A percentile compares a stretch with the other conserved stretches of the same genome.
Evolutionary conservation across 1,140 invertebrate species (phyloP).

Genomic region (Scaptomyza hsui): DNA sequence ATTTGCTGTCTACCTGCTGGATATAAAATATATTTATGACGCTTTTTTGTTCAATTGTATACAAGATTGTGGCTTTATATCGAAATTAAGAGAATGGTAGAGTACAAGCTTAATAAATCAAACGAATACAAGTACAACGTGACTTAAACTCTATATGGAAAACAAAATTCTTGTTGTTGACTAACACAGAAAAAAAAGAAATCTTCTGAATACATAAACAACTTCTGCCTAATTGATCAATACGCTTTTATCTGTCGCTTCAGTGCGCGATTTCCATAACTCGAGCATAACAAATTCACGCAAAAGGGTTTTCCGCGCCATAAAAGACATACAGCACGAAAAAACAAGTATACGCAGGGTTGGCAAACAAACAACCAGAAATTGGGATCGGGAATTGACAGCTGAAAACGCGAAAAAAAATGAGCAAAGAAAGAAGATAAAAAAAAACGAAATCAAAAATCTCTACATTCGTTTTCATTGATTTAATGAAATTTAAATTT

Average conservation of each 20-base stretch:
- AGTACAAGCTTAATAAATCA: conserved; percentile 13
- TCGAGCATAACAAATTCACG: conserved; percentile 50
- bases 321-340: conserved; percentile 54
- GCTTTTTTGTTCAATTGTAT: neutral
- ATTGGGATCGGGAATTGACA: conserved; percentile 1
- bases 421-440: neutral
- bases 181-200: neutral
- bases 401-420: neutral
- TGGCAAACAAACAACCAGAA: conserved; percentile 20
- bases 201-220: conserved; percentile 41
- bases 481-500: neutral
- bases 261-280: conserved; percentile 62
- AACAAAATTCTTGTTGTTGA: conserved; percentile 5
- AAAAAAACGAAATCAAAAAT: conserved; percentile 9
- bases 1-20: neutral
- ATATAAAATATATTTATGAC: conserved; percentile 1
- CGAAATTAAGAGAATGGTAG: neutral
- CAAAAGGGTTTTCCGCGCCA: conserved; percentile 73
- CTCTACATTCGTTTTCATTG: too few relatives aligned
- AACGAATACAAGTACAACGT: neutral
- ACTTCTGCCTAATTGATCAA: conserved; percentile 78
- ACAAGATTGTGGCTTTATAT: neutral
- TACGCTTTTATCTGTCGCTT: conserved; percentile 54
- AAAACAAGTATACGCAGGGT: conserved; percentile 45
- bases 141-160: neutral